Base-by-base conservation (phyloP, 2,797 vertebrate species). In the Perodicticus potto region DNA sequence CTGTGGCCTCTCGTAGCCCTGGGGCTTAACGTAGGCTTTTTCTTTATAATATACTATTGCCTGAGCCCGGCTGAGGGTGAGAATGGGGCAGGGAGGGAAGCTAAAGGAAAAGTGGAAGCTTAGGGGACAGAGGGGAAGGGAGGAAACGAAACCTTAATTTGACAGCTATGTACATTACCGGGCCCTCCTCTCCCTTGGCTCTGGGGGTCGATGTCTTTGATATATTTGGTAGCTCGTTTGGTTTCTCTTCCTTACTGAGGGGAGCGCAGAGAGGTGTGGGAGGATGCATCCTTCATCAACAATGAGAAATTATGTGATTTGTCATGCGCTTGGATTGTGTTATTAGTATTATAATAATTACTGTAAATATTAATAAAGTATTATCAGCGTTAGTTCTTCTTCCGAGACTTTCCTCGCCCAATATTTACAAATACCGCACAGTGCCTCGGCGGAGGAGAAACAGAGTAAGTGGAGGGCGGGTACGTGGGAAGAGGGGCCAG, bases 391-490 rank as follows among this genome's bases (percentile, higher is more conserved):
- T 98, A 98, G 98, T 97, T 98, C 94, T 97, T 98, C 98, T 98
- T 98, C 97, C 0, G 97, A 98, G 98, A 98, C 98, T 98, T 97
- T 98, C 98, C 98, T 97, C 93, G 97, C 97, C 98, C 84, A 97
- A 96, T 99, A 99, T 99, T 98, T 99, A 99, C 99, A 99, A 98
- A 98, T 96, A 98, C 97, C 98, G 97, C 94, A 97, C 97, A 98
- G 96, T 23, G 97, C 98, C 97, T 98, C 98, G 9, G 5, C 1
- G 81, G 93, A 98, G 98, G 98, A 97, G 92, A 97, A 96, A 93
- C 82, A 49, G 72, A 86, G 78, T 73, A 32, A 74, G 29, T 73
- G 72, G 16, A 63, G 70, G 53, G 70, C 32, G 43, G 86, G 25
- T 45, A 49, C 29, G 72, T 77, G 77, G 74, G 65, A 49, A 78